Percentiles rank a stretch among this genome's conserved stretches.
Conservation (phyloP, 2,797 vertebrate species). For the Moxostoma hubbsi region DNA sequence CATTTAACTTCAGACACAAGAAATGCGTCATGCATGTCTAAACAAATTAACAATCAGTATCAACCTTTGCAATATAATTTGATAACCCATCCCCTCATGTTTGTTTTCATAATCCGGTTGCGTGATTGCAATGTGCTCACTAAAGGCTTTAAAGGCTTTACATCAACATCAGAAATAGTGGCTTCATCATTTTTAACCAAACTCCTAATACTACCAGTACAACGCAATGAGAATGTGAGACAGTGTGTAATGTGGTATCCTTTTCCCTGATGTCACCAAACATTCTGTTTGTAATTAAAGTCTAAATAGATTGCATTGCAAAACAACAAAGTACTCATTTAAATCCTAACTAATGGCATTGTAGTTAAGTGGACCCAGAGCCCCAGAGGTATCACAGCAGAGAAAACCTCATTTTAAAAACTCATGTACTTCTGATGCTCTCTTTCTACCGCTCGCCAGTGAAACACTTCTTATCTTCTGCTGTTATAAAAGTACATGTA, state of each 20-base stretch:
- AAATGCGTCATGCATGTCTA: conserved; percentile 24
- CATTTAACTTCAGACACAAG: conserved; percentile 29
- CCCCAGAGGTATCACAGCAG: conserved; percentile 71
- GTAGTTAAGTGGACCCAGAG: conserved; percentile 71
- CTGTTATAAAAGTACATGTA: conserved; percentile 70
- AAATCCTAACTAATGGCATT: conserved; percentile 75
- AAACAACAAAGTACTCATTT: conserved; percentile 74
- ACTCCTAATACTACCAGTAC: conserved; percentile 37
- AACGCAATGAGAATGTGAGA: neutral
- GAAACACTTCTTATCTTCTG: conserved; percentile 64
- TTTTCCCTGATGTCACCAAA: conserved; percentile 60
- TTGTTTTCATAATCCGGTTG: conserved; percentile 15
- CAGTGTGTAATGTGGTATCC: conserved; percentile 27
- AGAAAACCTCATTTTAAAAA: conserved; percentile 75
- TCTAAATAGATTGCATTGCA: conserved; percentile 73
- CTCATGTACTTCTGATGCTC: conserved; percentile 48
- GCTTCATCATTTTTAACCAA: conserved; percentile 27
- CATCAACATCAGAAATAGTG: conserved; percentile 16
- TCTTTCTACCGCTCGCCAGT: neutral
- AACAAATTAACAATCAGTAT: conserved; percentile 14
- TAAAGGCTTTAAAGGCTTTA: conserved; percentile 13
- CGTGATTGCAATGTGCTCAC: neutral
- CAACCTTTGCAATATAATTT: conserved; percentile 5
- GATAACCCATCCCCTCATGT: conserved; percentile 1
- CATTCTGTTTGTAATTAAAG: conserved; percentile 73